These are phyloP conservation scores for Mus musculus DNA, from an alignment of 2,113 vertebrate genomes.

Conservation along the genomic window GRCm39 chrX:76320001-76320500, in stretches of 20 bases:
- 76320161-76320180: neutral
- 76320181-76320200: neutral
- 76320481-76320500: neutral
- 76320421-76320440: no score
- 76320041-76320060: no score
- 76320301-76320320: neutral
- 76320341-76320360: neutral
- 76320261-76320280: neutral
- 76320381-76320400: neutral
- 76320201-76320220: neutral
- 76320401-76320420: neutral
- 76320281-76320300: neutral
- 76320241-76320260: neutral
- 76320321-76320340: neutral
- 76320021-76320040: no score
- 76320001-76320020: no score
- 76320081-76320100: neutral
- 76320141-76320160: neutral
- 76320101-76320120: neutral
- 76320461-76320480: neutral
- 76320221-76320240: neutral
- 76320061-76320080: no score
- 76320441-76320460: neutral
- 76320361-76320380: neutral
- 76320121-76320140: neutral